Conservation (phyloP, 2,888 invertebrate species). For the Drosophila parthenogenetica region DNA sequence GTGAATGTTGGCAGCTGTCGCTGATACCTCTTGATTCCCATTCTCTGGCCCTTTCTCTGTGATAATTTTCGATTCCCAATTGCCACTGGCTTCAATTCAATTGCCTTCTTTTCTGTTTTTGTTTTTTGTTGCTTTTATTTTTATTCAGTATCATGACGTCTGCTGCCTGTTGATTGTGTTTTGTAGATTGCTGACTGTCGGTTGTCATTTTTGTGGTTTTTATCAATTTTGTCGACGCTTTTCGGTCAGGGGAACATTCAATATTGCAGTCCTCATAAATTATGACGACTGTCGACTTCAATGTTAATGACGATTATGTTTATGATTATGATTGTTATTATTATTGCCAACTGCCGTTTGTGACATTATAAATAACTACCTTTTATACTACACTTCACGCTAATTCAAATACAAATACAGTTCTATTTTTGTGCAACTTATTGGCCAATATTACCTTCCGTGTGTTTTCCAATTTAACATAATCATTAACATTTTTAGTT, state of each 20-base stretch:
- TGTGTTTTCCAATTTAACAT: neutral
- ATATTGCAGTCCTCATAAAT: conserved; percentile 60
- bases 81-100: conserved; percentile 57
- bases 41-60: conserved; percentile 24
- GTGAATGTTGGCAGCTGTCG: conserved; percentile 83
- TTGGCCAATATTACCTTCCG: no score
- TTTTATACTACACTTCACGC: conserved; percentile 40
- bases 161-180: conserved; percentile 40
- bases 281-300: conserved; percentile 64
- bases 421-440: no score
- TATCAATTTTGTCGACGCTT: conserved; percentile 67
- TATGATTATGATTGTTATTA: conserved; percentile 45
- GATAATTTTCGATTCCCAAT: conserved; percentile 57
- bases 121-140: no score
- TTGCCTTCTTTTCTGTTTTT: conserved; percentile 37
- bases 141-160: conserved; percentile 8
- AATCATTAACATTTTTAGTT: neutral
- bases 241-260: conserved; percentile 40
- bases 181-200: conserved; percentile 35
- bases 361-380: conserved; percentile 57
- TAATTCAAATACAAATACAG: neutral
- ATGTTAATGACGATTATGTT: conserved; percentile 31
- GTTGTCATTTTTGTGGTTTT: conserved; percentile 62
- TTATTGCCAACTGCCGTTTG: conserved; percentile 62
- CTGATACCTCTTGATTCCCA: conserved; percentile 52